Percentiles rank a stretch among this genome's conserved stretches.
Evolutionary conservation across 2,888 invertebrate species (phyloP).

Genomic region (Oegoconia quadripuncta): DNA sequence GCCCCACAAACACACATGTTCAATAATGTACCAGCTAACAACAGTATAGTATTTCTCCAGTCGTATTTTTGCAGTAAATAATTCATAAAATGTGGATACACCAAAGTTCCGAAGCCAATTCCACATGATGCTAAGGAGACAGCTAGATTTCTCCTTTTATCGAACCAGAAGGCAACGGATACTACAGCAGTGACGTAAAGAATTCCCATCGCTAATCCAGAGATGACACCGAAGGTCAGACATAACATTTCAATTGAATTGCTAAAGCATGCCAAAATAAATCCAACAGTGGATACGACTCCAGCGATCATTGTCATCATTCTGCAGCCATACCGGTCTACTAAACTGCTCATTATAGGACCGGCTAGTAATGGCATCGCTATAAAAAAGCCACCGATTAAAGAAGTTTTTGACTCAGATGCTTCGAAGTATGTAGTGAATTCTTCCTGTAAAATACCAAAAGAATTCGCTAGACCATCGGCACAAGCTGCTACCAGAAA

Average conservation of each 20-base stretch:
- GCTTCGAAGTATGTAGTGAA: constrained; percentile 88
- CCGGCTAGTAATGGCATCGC: constrained; percentile 92
- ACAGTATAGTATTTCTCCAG: constrained; percentile 88
- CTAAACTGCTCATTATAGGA: constrained; percentile 89
- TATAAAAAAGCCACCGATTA: constrained; percentile 93
- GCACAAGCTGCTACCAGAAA: constrained; percentile 93
- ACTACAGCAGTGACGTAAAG: constrained; percentile 94
- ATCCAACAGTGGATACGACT: constrained; percentile 84
- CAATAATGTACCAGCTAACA: constrained; percentile 89
- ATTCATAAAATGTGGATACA: constrained; percentile 91
- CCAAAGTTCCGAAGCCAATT: constrained; percentile 91
- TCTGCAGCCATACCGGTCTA: constrained; percentile 90
- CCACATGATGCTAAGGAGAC: constrained; percentile 93
- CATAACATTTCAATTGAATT: constrained; percentile 87
- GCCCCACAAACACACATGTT: constrained; percentile 92
- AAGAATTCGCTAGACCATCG: constrained; percentile 95
- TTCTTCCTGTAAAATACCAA: constrained; percentile 91
- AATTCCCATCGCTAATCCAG: constrained; percentile 89
- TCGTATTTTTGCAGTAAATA: constrained; percentile 85
- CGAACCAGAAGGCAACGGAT: constrained; percentile 95
- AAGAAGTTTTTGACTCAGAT: constrained; percentile 90
- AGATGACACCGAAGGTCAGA: constrained; percentile 89
- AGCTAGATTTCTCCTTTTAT: constrained; percentile 90
- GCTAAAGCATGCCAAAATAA: constrained; percentile 84
- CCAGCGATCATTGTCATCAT: constrained; percentile 87